Evolutionary conservation across 2,797 vertebrate genomes (phyloP).

Genomic region (Oryzias dopingdopingensis): DNA sequence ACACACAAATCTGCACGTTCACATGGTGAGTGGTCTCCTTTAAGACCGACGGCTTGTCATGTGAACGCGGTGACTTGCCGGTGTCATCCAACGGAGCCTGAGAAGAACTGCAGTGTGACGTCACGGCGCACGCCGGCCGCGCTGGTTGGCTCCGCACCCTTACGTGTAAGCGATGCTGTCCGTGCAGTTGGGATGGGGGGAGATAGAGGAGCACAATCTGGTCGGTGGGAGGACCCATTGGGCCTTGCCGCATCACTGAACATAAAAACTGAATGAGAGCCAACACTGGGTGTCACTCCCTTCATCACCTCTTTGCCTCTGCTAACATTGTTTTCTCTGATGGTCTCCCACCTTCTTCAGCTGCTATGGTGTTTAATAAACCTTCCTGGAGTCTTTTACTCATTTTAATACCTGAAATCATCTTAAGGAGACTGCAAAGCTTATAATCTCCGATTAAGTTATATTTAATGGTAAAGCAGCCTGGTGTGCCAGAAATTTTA

Average conservation of each 20-base stretch:
- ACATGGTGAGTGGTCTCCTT: conserved; percentile 58
- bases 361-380: background rate
- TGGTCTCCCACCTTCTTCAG: conserved; percentile 9
- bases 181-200: conserved; percentile 59
- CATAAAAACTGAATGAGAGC: conserved; percentile 64
- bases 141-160: conserved; percentile 68
- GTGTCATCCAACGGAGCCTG: conserved; percentile 71
- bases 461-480: conserved; percentile 36
- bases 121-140: conserved; percentile 50
- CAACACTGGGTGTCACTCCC: conserved; percentile 54
- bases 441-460: conserved; percentile 29
- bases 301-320: conserved; percentile 29
- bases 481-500: conserved; percentile 32
- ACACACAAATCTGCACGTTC: conserved; percentile 48
- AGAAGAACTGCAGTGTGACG: conserved; percentile 75
- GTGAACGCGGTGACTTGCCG: conserved; percentile 62
- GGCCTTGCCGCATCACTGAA: conserved; percentile 73
- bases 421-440: conserved; percentile 19
- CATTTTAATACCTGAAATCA: conserved; percentile 23
- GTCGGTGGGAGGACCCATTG: conserved; percentile 45
- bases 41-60: conserved; percentile 61
- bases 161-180: conserved; percentile 56
- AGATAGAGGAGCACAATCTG: background rate
- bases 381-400: background rate
- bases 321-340: conserved; percentile 23